phyloP scores from a whole-genome alignment of 2,113 vertebrate species.

The Pogonocichla stellata region DNA sequence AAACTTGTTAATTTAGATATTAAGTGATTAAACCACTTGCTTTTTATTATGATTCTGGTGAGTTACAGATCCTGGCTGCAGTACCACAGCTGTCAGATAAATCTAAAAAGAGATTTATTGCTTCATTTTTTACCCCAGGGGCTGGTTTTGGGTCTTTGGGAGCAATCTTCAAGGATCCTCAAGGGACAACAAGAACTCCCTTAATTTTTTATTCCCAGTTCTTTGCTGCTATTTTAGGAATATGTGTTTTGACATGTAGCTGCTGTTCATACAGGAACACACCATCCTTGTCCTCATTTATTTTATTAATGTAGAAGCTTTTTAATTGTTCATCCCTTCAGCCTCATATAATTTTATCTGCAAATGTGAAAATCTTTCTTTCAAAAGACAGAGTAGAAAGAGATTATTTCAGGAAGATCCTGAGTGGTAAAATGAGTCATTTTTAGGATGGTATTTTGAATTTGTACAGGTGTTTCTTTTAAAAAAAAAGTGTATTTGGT shows the following conservation, averaged over 20 bases:
- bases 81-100: background rate
- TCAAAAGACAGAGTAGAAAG: background rate
- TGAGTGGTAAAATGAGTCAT: background rate
- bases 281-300: background rate
- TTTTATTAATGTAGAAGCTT: background rate
- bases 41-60: too few species aligned
- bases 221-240: background rate
- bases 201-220: background rate
- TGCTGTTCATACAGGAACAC: background rate
- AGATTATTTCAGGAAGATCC: background rate
- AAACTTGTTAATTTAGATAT: background rate
- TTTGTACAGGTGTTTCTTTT: background rate
- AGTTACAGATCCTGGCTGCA: background rate
- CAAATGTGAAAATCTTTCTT: background rate
- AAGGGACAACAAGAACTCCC: background rate
- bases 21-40: background rate
- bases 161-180: background rate
- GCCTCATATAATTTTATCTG: constrained; percentile 53
- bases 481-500: background rate
- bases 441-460: background rate
- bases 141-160: background rate
- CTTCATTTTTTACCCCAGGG: background rate
- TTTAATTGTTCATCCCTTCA: constrained; percentile 53
- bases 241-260: rapidly evolving
- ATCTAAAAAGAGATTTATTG: background rate